These are phyloP conservation scores for Galerucella calmariensis DNA, from an alignment of 2,888 invertebrate species.

Conservation along the genomic window DNA sequence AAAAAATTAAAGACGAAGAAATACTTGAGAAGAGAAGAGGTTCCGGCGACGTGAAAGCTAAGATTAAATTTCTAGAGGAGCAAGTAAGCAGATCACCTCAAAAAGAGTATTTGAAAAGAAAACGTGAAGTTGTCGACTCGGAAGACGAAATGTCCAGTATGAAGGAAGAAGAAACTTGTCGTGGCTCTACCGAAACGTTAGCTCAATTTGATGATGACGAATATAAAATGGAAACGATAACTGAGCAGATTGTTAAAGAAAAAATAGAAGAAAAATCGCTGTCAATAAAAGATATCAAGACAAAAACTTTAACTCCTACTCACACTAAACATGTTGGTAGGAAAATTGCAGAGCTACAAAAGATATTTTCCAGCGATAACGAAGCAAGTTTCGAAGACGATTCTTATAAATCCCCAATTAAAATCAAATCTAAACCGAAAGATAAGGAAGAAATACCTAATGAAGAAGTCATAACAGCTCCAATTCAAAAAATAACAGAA, in stretches of 20 bases:
- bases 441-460: constrained; percentile 32
- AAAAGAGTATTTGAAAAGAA: constrained; percentile 54
- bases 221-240: constrained; percentile 52
- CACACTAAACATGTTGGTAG: constrained; percentile 63
- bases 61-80: constrained; percentile 69
- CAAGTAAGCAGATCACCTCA: constrained; percentile 62
- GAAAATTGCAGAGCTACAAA: constrained; percentile 66
- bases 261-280: constrained; percentile 42
- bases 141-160: constrained; percentile 65
- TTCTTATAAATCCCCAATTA: constrained; percentile 39
- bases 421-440: constrained; percentile 44
- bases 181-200: constrained; percentile 62
- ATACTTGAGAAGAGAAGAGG: constrained; percentile 60
- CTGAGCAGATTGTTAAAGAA: constrained; percentile 46
- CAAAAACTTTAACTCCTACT: constrained; percentile 51
- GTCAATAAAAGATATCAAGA: constrained; percentile 43
- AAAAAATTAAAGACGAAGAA: constrained; percentile 61
- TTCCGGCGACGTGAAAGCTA: constrained; percentile 70
- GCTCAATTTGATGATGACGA: constrained; percentile 62
- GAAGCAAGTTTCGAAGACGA: constrained; percentile 47
- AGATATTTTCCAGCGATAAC: constrained; percentile 62
- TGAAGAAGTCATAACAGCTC: constrained; percentile 5
- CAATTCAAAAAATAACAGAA: constrained; percentile 28
- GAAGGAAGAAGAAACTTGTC: constrained; percentile 61
- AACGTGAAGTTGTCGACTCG: constrained; percentile 60